Conservation (phyloP, 2,113 vertebrate species). For the Crotalus viridis region DNA sequence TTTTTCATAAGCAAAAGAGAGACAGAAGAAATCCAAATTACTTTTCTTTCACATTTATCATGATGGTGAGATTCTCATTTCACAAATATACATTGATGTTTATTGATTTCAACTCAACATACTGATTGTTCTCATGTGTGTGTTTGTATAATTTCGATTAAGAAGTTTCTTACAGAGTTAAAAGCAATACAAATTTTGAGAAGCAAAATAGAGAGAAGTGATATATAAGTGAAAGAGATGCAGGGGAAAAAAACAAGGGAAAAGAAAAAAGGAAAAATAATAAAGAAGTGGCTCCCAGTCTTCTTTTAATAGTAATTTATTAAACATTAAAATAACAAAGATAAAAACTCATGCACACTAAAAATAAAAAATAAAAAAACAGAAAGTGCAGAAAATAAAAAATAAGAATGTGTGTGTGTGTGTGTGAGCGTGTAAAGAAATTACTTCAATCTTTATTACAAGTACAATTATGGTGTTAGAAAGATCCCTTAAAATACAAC, state of each 20-base stretch:
- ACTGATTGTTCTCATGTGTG: not conserved
- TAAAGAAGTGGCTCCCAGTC: not conserved
- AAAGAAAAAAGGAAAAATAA: not conserved
- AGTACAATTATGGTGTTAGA: not conserved
- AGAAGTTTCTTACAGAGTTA: not conserved
- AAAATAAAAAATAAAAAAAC: not conserved
- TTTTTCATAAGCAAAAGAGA: not conserved
- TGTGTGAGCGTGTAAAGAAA: not conserved
- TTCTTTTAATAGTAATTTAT: too few species aligned
- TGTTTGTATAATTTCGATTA: not conserved
- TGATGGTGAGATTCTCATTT: not conserved
- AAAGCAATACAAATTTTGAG: not conserved
- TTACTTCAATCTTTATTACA: not conserved
- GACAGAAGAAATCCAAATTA: not conserved
- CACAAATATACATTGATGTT: slow-evolving; percentile 11
- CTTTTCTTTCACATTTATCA: not conserved
- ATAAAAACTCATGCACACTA: too few species aligned
- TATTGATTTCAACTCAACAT: slow-evolving; percentile 9
- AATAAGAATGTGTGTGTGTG: not conserved
- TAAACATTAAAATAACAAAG: too few species aligned
- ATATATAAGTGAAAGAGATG: not conserved
- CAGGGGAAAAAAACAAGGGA: not conserved
- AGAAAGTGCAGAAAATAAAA: not conserved
- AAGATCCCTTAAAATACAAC: not conserved
- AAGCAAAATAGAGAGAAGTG: not conserved